Evolutionary conservation across 2,888 invertebrate species (phyloP).

Genomic region (Drosophila niveifrons): DNA sequence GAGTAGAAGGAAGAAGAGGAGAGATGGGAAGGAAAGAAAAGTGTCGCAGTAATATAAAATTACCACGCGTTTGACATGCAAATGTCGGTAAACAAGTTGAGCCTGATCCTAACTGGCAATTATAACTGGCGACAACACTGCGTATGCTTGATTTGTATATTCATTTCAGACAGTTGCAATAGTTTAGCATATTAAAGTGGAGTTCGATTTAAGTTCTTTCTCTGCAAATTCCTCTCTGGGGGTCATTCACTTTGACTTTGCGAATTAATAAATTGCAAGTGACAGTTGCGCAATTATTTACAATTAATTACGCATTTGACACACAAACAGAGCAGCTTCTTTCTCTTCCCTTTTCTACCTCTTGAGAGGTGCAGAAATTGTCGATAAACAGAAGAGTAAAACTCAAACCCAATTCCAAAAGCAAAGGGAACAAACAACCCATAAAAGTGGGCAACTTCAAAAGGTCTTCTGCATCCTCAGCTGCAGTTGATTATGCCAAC

Average conservation of each 20-base stretch:
- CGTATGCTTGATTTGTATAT: conserved; percentile 27
- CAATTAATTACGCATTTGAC: conserved; percentile 74
- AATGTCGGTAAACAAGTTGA: conserved; percentile 59
- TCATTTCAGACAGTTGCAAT: background rate
- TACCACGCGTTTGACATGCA: conserved; percentile 77
- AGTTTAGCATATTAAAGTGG: background rate
- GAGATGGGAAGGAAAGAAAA: conserved; percentile 8
- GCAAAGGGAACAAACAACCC: conserved; percentile 1
- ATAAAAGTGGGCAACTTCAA: conserved; percentile 31
- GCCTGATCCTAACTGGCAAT: conserved; percentile 43
- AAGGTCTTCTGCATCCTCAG: conserved; percentile 22
- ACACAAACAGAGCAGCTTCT: conserved; percentile 17
- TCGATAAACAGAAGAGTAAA: conserved; percentile 14
- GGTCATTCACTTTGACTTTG: conserved; percentile 48
- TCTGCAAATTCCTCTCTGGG: conserved; percentile 14
- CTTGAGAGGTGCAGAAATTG: conserved; percentile 16
- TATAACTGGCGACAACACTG: conserved; percentile 27
- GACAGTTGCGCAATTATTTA: conserved; percentile 75
- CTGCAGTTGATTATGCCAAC: conserved; percentile 47
- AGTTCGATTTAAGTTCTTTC: background rate
- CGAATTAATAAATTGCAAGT: conserved; percentile 72
- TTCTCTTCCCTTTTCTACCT: background rate
- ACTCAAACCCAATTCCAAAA: background rate
- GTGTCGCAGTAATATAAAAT: conserved; percentile 77
- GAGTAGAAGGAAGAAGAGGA: background rate